These are phyloP conservation scores for Acanthiza pusilla DNA, from an alignment of 2,797 vertebrate genomes.

Conservation along the genomic window DNA sequence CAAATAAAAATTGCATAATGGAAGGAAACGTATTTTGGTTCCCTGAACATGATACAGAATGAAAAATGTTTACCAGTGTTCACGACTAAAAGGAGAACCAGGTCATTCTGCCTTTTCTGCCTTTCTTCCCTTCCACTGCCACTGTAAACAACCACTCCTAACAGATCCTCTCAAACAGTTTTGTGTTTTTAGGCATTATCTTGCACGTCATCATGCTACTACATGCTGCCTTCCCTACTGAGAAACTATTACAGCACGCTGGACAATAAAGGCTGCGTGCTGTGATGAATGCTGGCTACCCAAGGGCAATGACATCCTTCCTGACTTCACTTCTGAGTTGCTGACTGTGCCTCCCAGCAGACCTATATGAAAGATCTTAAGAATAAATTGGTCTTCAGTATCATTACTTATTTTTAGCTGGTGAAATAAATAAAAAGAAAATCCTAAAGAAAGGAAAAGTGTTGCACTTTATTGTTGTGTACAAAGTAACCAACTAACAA, in stretches of 20 bases:
- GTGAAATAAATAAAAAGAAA: neutral
- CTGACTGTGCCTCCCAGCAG: neutral
- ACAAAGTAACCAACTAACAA: neutral
- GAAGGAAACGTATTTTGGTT: neutral
- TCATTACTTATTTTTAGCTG: neutral
- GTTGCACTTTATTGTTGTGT: neutral
- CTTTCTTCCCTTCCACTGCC: neutral
- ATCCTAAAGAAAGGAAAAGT: neutral
- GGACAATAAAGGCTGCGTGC: constrained; percentile 13
- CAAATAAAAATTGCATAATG: neutral
- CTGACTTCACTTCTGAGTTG: neutral
- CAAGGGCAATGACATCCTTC: constrained; percentile 22
- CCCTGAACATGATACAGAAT: neutral
- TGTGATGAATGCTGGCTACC: constrained; percentile 17
- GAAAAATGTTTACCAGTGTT: neutral
- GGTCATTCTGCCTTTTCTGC: neutral
- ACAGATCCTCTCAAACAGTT: neutral
- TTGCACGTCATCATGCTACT: neutral
- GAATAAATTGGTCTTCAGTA: neutral
- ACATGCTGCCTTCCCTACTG: constrained; percentile 22
- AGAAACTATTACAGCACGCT: neutral
- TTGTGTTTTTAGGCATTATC: constrained; percentile 23
- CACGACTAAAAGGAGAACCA: neutral
- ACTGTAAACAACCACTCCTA: neutral
- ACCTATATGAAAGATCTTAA: neutral